Percentiles rank a stretch among this genome's conserved stretches.
Conservation (phyloP, 92 coral and sea anemone species). For the Siderastrea radians region DNA sequence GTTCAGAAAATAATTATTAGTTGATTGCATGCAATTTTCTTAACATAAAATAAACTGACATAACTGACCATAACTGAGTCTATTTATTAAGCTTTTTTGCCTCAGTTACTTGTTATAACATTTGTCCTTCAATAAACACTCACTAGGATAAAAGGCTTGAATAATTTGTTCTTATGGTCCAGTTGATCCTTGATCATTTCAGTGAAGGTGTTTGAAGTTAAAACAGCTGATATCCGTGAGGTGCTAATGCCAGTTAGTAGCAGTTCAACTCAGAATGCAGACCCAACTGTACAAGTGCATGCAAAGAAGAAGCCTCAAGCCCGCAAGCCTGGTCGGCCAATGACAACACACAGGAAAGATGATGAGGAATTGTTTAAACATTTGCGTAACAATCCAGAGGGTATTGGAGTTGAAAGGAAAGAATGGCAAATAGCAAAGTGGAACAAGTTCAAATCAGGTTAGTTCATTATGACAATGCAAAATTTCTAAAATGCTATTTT, state of each 20-base stretch:
- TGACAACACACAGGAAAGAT: constrained; percentile 73
- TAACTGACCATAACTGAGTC: too few relatives aligned
- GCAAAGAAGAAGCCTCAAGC: background rate
- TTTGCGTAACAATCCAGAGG: constrained; percentile 72
- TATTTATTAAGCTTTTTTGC: too few relatives aligned
- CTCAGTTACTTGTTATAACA: too few relatives aligned
- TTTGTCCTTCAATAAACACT: too few relatives aligned
- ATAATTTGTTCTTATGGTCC: too few relatives aligned
- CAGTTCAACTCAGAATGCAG: too few relatives aligned
- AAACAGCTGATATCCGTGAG: constrained; percentile 35
- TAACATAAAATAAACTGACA: too few relatives aligned
- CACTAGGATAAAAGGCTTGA: too few relatives aligned
- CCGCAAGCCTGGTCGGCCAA: constrained; percentile 69
- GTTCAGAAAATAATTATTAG: too few relatives aligned
- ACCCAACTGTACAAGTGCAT: too few relatives aligned
- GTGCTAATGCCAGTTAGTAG: constrained; percentile 53
- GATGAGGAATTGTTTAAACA: constrained; percentile 70
- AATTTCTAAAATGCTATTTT: constrained; percentile 32
- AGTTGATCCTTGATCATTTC: background rate
- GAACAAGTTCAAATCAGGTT: constrained; percentile 56
- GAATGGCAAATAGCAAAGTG: constrained; percentile 29
- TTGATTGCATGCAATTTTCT: too few relatives aligned
- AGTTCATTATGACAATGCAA: constrained; percentile 47
- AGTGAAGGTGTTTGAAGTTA: constrained; percentile 71
- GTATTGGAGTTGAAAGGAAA: constrained; percentile 31